Base-by-base conservation (phyloP, 2,888 invertebrate species). In the Pedicia rivosa region DNA sequence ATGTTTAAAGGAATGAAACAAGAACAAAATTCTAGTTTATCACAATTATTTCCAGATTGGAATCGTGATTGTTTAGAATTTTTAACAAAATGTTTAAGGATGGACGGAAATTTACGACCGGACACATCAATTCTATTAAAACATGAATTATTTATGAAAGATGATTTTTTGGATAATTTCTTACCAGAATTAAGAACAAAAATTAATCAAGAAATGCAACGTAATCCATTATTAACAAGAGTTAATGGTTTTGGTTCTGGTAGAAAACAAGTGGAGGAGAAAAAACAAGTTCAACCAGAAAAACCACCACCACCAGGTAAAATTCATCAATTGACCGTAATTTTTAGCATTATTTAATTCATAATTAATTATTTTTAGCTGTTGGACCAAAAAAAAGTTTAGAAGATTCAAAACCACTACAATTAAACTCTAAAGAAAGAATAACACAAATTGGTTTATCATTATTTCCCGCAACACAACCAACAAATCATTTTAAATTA, bases 31-130 rank as follows among this genome's bases (percentile, higher is more conserved):
- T 45, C 44, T 14, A 47, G 47, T 13, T 46, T 67, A n/a, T 49
- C 53, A 38, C 57, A 59, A 43, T 44, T 53, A 16, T 67, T 64
- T 46, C 57, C 64, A 5, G 50, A 47, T 30, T 66, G 66, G 65
- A 53, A 63, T 5, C 46, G 52, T 5, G 48, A 56, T 14, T 55
- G 63, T 13, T 44, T 66, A 13, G 63, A 66, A 40, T 65, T 68
- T 43, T 46, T 67, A n/a, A 46, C 51, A 4, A 41, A 42, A 26
- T 70, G 70, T 45, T 51, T 69, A 36, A 60, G 70, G 40, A 74
- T 78, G 55, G 78, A 80, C 52, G 80, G 81, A 0, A 58, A 68
- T 0, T 61, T 68, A 0, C 55, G 82, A 2, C 72, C 78, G 0
- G 64, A 66, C 1, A 73, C 77, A 15, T 60, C 67, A 1, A 66